phyloP scores from a whole-genome alignment of 2,888 invertebrate species.

The Xanthorhoe designata region DNA sequence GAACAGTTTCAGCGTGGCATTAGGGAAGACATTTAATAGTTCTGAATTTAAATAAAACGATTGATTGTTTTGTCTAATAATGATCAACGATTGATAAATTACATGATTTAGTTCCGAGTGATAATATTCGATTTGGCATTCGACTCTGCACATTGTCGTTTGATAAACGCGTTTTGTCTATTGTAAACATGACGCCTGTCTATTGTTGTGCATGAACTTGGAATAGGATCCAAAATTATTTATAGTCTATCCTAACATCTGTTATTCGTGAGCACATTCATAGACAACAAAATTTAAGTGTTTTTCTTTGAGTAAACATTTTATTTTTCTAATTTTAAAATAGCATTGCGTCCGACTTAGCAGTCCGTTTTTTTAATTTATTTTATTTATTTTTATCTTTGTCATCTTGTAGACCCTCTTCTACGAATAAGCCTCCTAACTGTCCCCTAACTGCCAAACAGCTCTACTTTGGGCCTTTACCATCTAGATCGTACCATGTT shows the following conservation, averaged over 20 bases:
- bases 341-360: neutral
- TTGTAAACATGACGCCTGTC: slow-evolving; percentile 45
- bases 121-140: slow-evolving; percentile 48
- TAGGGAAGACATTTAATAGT: neutral
- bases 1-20: slow-evolving; percentile 7
- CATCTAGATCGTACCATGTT: too few relatives aligned
- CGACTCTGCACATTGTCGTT: slow-evolving; percentile 34
- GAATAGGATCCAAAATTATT: slow-evolving; percentile 36
- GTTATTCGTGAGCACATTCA: slow-evolving; percentile 22
- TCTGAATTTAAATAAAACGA: neutral
- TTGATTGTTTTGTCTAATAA: neutral
- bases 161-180: slow-evolving; percentile 43
- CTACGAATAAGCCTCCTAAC: too few relatives aligned
- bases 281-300: slow-evolving; percentile 4
- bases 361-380: neutral
- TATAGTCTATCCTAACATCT: slow-evolving; percentile 27
- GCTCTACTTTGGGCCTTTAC: too few relatives aligned
- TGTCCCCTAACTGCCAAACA: too few relatives aligned
- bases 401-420: too few relatives aligned
- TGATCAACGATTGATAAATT: neutral
- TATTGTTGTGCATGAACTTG: slow-evolving; percentile 39
- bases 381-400: too few relatives aligned
- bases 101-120: neutral
- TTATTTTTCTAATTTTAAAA: neutral
- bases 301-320: neutral